Base-by-base conservation (phyloP, 2,888 invertebrate genomes). In the Amblyjoppa fuscipennis region DNA sequence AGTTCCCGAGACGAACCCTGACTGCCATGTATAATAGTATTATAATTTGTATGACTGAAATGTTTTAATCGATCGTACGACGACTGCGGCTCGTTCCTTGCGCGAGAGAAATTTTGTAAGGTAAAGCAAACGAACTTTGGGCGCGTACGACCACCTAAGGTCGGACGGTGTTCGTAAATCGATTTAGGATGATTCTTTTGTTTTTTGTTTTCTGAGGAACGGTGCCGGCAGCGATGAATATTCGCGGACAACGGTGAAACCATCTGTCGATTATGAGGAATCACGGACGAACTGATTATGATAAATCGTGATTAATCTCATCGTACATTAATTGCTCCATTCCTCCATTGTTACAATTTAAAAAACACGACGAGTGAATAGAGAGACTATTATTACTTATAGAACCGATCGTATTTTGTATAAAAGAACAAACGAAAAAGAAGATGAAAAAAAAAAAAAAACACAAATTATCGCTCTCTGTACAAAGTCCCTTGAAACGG, bases 341-440 rank as follows among this genome's bases (percentile, higher is more conserved):
- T 90, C 89, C 45, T 86, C 45, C 73, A 45, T 56, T 34, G 38
- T 86, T 81, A 82, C 45, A 86, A 41, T 49, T 61, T 45, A 76
- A 45, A 77, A 87, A 77, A 87, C 38, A 3, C 45, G 73, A 16
- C 71, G 76, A 41, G 51, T 71, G 56, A 45, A 68, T 51, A 68
- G 81, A 75, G 74, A 75, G 77, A 81, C 84, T 87, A 89, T 87
- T 68, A 77, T 84, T 85, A 82, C 20, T 41, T 82, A 88, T 88
- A 87, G 86, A 89, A 87, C 85, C 73, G 87, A 83, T 85, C 64
- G 77, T 89, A 91, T 92, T 91, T 92, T 93, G 92, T 93, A 92
- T 91, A 93, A 90, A 91, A 89, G 85, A 64, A 41, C 41, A 41
- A 71, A 85, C 9, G 9, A 73, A 28, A 66, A 70, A 20, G 20